phyloP scores from a whole-genome alignment of 2,113 vertebrate species.

The Desmodus rotundus region DNA sequence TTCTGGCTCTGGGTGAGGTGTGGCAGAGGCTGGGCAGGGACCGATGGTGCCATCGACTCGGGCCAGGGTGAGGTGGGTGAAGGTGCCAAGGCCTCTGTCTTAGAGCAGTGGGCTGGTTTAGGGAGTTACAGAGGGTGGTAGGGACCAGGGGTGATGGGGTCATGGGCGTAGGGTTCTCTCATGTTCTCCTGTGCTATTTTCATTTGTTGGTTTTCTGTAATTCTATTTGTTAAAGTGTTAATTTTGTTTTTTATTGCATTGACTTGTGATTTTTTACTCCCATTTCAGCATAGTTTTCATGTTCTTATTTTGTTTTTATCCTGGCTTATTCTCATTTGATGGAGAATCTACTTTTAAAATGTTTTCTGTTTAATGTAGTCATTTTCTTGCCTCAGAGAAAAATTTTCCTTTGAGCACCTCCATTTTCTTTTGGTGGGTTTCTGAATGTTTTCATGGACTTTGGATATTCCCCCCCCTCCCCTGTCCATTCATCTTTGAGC shows the following conservation, averaged over 20 bases:
- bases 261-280: neutral
- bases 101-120: neutral
- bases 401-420: neutral
- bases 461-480: no score
- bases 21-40: neutral
- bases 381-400: neutral
- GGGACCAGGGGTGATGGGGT: neutral
- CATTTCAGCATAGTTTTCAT: neutral
- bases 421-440: neutral
- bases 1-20: neutral
- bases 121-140: no score
- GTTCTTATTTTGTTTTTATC: neutral
- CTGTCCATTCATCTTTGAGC: neutral
- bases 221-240: neutral
- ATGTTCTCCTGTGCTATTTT: neutral
- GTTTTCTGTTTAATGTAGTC: neutral
- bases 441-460: neutral
- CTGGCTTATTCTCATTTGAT: neutral
- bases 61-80: neutral
- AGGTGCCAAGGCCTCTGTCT: no score
- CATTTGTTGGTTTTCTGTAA: neutral
- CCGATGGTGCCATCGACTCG: neutral
- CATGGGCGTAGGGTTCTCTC: neutral
- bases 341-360: neutral
- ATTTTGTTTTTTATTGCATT: neutral